These are phyloP conservation scores for Neogobius melanostomus DNA, from an alignment of 2,113 vertebrate species.

Conservation along the genomic window DNA sequence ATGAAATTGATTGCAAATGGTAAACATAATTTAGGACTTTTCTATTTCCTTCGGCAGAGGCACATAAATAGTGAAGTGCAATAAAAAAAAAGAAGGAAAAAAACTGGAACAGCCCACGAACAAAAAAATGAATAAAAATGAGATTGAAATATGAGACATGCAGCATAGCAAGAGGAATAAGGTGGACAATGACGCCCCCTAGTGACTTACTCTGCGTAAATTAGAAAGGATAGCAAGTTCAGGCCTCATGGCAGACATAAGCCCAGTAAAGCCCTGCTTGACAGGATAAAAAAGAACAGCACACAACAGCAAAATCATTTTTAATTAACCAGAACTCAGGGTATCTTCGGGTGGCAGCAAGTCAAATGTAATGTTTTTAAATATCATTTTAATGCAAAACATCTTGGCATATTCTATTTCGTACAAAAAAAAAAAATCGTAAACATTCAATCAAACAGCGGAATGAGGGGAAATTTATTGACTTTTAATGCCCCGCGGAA, in stretches of 20 bases:
- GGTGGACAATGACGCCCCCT: conserved; percentile 46
- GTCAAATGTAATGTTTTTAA: no score
- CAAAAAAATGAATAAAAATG: not conserved
- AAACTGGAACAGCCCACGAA: no score
- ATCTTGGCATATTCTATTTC: no score
- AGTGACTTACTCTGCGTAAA: conserved; percentile 77
- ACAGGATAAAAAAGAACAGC: conserved; percentile 36
- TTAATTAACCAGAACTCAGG: not conserved
- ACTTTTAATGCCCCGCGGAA: no score
- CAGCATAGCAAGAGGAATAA: not conserved
- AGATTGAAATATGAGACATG: not conserved
- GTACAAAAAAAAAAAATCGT: no score
- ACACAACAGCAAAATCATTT: conserved; percentile 22
- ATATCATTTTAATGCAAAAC: no score
- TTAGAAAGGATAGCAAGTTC: conserved; percentile 73
- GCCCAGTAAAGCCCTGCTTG: conserved; percentile 76
- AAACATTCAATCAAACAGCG: no score
- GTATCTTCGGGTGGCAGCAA: no score
- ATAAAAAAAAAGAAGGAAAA: not conserved
- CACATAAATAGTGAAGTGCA: not conserved
- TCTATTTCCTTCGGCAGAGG: not conserved
- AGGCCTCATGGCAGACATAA: conserved; percentile 76
- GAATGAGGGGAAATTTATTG: no score
- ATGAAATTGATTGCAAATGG: not conserved
- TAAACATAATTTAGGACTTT: conserved; percentile 3